These are phyloP conservation scores for Nematostella vectensis DNA, from an alignment of 92 coral and sea anemone species.

Conservation along the genomic window DNA sequence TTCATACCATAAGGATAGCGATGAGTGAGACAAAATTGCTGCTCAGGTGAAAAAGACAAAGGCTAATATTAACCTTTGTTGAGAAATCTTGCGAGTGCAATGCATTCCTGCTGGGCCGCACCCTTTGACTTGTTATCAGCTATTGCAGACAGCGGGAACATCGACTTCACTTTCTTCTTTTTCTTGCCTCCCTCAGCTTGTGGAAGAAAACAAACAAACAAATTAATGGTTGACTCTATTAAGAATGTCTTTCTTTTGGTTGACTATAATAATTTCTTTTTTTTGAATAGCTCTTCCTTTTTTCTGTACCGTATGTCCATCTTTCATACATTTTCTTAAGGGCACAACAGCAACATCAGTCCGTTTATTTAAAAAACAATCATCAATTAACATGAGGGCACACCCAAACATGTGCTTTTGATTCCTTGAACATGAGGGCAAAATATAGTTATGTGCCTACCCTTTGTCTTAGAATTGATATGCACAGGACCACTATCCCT, in stretches of 20 bases:
- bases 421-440: no score
- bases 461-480: conserved; percentile 14
- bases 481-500: conserved; percentile 9
- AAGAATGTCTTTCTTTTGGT: neutral
- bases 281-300: no score
- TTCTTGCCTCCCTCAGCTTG: conserved; percentile 46
- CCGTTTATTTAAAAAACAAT: no score
- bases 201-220: neutral
- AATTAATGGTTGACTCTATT: neutral
- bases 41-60: no score
- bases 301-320: no score
- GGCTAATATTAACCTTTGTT: neutral
- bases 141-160: conserved; percentile 91
- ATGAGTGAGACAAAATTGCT: no score
- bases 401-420: no score
- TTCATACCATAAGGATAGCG: no score
- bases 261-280: no score
- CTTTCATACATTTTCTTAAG: no score
- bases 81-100: conserved; percentile 50
- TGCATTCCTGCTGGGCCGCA: conserved; percentile 67
- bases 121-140: conserved; percentile 80
- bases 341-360: no score
- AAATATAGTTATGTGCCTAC: neutral
- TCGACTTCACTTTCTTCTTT: conserved; percentile 85
- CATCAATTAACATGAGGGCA: no score